Conservation (phyloP, 2,797 vertebrate species). For the Ctenochaetus hawaiiensis region DNA sequence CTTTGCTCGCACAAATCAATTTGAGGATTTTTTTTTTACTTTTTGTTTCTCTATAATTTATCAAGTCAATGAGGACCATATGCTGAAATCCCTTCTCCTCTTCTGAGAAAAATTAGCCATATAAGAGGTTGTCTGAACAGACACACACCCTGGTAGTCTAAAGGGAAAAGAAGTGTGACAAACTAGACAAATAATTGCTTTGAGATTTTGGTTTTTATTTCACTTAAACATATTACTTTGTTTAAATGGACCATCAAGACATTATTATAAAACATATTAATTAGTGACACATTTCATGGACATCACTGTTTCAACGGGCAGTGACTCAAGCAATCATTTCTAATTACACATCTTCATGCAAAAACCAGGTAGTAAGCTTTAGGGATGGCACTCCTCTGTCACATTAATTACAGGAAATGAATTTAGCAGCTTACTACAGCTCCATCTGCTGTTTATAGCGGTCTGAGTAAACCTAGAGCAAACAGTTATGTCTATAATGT, state of each 20-base stretch:
- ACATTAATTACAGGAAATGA: conserved; percentile 66
- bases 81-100: conserved; percentile 76
- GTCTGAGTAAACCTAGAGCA: conserved; percentile 48
- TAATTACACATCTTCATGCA: conserved; percentile 70
- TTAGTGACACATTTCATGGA: conserved; percentile 71
- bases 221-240: conserved; percentile 49
- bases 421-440: conserved; percentile 69
- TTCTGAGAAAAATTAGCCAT: conserved; percentile 70
- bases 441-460: conserved; percentile 77
- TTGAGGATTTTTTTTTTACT: conserved; percentile 48
- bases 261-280: conserved; percentile 67
- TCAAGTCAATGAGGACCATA: conserved; percentile 80
- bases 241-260: conserved; percentile 53
- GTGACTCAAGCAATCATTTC: conserved; percentile 76
- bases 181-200: conserved; percentile 54
- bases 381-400: conserved; percentile 60
- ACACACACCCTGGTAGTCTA: conserved; percentile 51
- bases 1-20: conserved; percentile 78
- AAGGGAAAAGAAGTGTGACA: conserved; percentile 50
- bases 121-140: conserved; percentile 73
- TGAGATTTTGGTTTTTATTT: conserved; percentile 11
- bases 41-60: conserved; percentile 70
- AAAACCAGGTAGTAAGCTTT: conserved; percentile 73
- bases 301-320: conserved; percentile 79
- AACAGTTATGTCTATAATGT: conserved; percentile 30